Evolutionary conservation across 2,113 vertebrate species (phyloP).

Genomic region (Myanophis thanlyinensis): DNA sequence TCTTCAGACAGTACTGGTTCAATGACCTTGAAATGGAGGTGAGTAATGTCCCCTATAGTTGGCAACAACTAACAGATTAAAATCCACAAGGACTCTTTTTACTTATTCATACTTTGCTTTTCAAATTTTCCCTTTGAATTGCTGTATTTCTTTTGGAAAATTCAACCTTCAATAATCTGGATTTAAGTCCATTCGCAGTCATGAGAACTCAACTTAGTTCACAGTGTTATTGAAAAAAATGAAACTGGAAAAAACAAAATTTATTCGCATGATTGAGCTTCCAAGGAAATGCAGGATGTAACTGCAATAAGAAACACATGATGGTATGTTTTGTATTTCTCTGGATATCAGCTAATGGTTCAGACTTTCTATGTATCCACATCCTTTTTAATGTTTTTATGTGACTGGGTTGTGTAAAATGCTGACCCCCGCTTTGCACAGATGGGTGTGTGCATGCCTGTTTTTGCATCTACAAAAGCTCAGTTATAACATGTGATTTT

Average conservation of each 20-base stretch:
- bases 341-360: background rate
- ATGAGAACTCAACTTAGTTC: background rate
- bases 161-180: background rate
- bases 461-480: background rate
- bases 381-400: background rate
- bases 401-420: background rate
- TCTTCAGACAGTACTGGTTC: no score
- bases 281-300: background rate
- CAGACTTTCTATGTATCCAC: background rate
- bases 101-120: background rate
- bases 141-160: background rate
- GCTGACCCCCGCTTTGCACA: background rate
- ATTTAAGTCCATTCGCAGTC: background rate
- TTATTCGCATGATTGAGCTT: background rate
- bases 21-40: no score
- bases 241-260: background rate
- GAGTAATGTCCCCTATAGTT: no score
- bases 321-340: background rate
- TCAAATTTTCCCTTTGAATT: background rate
- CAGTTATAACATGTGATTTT: background rate
- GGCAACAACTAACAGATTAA: no score
- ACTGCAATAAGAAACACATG: background rate
- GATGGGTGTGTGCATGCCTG: background rate
- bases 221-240: background rate
- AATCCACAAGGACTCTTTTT: no score